phyloP scores from a whole-genome alignment of 2,888 invertebrate genomes.

The Acleris literana region DNA sequence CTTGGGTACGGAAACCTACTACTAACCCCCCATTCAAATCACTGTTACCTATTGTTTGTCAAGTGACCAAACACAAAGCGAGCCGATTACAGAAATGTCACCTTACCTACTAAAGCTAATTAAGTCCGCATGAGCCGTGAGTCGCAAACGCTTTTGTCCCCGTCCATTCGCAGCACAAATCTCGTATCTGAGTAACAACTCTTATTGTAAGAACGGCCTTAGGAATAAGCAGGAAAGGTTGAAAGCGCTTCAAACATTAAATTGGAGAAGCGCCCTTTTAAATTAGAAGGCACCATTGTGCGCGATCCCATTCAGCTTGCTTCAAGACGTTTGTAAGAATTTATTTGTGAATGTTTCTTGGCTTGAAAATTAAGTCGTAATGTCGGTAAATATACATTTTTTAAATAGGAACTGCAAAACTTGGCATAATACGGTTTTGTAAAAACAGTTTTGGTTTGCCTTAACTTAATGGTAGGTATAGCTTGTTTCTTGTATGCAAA shows the following conservation, averaged over 20 bases:
- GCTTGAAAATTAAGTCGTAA: constrained; percentile 1
- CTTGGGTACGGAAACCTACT: too few species aligned
- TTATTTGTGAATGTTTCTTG: constrained; percentile 9
- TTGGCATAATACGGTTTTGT: too few species aligned
- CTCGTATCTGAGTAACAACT: too few species aligned
- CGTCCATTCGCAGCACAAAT: not conserved
- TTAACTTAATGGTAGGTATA: too few species aligned
- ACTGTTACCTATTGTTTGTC: not conserved
- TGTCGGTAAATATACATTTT: constrained; percentile 1
- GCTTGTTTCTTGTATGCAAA: too few species aligned
- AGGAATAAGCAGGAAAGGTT: too few species aligned
- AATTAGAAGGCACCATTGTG: not conserved
- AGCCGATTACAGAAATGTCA: constrained; percentile 2
- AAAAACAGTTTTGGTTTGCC: too few species aligned
- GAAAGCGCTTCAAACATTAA: too few species aligned
- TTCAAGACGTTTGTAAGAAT: constrained; percentile 5
- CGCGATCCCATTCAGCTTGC: constrained; percentile 12
- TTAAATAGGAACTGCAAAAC: too few species aligned
- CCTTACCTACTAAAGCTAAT: constrained; percentile 12
- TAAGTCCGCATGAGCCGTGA: constrained; percentile 6
- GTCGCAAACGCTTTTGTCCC: constrained; percentile 9
- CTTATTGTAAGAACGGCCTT: too few species aligned
- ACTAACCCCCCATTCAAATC: too few species aligned
- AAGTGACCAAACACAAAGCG: not conserved
- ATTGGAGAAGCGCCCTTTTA: too few species aligned